phyloP scores from a whole-genome alignment of 2,797 vertebrate genomes.

The Pogoniulus pusillus region DNA sequence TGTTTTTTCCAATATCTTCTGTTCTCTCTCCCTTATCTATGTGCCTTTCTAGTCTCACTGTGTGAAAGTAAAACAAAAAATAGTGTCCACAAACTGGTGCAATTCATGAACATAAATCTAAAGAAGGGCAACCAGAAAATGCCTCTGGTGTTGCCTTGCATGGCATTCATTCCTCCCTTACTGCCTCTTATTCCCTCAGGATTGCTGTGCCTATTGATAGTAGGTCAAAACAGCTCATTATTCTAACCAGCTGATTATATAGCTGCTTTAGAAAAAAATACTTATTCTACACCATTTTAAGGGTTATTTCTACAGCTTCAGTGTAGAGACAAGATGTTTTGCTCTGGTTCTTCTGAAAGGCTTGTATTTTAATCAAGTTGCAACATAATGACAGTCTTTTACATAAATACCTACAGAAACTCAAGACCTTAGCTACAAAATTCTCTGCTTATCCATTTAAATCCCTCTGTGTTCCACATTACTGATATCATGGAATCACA shows the following conservation, averaged over 20 bases:
- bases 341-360: background rate
- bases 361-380: background rate
- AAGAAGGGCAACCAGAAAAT: background rate
- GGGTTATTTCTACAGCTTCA: background rate
- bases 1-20: background rate
- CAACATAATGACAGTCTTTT: background rate
- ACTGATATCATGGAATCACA: too few species aligned
- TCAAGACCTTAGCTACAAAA: background rate
- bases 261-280: background rate
- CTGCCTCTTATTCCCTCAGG: background rate
- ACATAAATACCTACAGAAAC: background rate
- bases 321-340: background rate
- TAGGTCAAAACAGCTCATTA: slow-evolving; percentile 14
- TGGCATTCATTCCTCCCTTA: background rate
- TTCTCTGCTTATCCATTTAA: background rate
- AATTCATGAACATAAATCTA: background rate
- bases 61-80: background rate
- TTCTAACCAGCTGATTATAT: slow-evolving; percentile 22
- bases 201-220: slow-evolving; percentile 1
- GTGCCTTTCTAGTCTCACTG: background rate
- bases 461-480: background rate
- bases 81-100: background rate
- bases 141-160: background rate
- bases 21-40: background rate
- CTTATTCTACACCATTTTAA: background rate